Conservation (phyloP, 2,797 vertebrate genomes). For the Mycteria americana region DNA sequence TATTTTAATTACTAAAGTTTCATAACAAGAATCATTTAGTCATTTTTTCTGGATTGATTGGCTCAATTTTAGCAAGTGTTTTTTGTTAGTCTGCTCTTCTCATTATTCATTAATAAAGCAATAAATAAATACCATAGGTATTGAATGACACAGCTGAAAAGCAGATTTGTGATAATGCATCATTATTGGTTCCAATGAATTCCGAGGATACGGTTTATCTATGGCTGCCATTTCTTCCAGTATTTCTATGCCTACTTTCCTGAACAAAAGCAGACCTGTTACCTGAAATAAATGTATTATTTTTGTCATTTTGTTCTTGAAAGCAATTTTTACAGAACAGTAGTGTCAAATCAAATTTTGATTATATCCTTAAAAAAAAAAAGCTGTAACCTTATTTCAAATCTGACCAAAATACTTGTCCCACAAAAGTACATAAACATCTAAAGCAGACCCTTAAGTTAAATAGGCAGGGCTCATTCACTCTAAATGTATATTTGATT, state of each 20-base stretch:
- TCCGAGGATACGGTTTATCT: not conserved
- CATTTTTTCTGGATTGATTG: not conserved
- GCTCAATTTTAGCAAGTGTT: not conserved
- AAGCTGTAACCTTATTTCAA: not conserved
- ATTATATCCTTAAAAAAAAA: not conserved
- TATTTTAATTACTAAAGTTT: conserved; percentile 17
- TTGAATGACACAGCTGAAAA: not conserved
- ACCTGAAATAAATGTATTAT: not conserved
- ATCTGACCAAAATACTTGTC: not conserved
- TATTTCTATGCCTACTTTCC: not conserved
- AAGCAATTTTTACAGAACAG: not conserved
- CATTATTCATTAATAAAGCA: not conserved
- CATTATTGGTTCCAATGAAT: not conserved
- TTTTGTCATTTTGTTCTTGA: not conserved
- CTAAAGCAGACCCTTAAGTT: not conserved
- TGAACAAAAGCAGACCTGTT: not conserved
- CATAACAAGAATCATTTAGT: not conserved
- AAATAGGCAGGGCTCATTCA: not conserved
- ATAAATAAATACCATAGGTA: not conserved
- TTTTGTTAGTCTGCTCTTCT: not conserved
- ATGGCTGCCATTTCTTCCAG: not conserved
- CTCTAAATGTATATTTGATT: not conserved
- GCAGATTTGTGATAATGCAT: not conserved
- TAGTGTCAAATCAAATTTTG: not conserved
- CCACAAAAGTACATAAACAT: not conserved